Base-by-base conservation (phyloP, 2,888 invertebrate species). In the Lepidonotus clava region DNA sequence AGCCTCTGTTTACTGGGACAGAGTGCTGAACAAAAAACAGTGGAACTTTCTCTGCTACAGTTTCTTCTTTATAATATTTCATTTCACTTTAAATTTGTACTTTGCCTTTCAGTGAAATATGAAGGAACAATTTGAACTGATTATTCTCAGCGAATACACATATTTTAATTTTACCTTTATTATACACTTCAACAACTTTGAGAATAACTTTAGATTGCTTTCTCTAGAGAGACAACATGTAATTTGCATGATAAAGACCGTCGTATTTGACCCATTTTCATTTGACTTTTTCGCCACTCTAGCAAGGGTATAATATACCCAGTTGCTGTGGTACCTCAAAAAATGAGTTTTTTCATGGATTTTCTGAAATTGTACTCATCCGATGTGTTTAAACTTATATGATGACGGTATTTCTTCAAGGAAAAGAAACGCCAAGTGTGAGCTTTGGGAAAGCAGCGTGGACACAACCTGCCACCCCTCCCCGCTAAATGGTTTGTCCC, bases 241-340 rank as follows among this genome's bases (percentile, higher is more conserved):
- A 61, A 84, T 84, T 84, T 84, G 84, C 84, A 84, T 84, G 84
- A 84, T 53, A 84, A 84, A 84, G 84, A 53, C 56, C 34, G 28
- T 11, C 14, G 56, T n/a, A 34, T 32, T 56, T 84, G 84, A 84
- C 84, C 84, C 84, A 84, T 53, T 56, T 84, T 56, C 8, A 32
- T 51, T n/a, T 18, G 8, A 14, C 51, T 51, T 46, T 34, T 41
- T 51, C 24, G 51, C 1, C 40, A 18, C 36, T 24, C 32, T 4
- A 40, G 51, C 46, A 24, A 21, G 83, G 0, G 83, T 46, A 51
- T 28, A 83, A 28, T 51, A 76, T 76, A 38, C 76, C 38, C 14
- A 2, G 36, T n/a, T n/a, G n/a, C n/a, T n/a, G n/a, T n/a, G n/a
- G n/a, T n/a, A n/a, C n/a, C n/a, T n/a, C n/a, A n/a, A n/a, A n/a